Conservation (phyloP, 2,888 invertebrate genomes). For the Pristionchus exspectatus region DNA sequence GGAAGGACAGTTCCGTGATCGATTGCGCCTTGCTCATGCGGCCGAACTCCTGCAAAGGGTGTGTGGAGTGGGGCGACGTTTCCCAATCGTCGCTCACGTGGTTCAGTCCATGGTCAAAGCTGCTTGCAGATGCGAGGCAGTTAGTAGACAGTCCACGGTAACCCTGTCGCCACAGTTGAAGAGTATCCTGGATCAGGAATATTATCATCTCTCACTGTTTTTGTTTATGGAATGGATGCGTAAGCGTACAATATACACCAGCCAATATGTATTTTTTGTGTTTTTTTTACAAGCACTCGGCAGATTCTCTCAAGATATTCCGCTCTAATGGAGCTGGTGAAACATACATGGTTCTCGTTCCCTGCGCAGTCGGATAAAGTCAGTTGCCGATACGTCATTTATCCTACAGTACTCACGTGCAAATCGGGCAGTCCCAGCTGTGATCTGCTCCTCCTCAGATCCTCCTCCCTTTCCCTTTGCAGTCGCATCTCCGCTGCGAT, state of each 20-base stretch:
- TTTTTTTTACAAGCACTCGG: background rate
- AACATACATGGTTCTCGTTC: background rate
- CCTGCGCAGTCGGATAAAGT: background rate
- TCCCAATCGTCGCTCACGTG: constrained; percentile 40
- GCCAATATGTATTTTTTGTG: too few relatives aligned
- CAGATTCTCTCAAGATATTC: background rate
- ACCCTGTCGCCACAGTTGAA: constrained; percentile 49
- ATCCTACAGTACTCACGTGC: constrained; percentile 38
- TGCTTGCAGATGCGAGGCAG: constrained; percentile 35
- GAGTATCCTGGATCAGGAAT: background rate
- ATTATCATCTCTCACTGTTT: background rate
- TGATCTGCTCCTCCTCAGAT: constrained; percentile 78
- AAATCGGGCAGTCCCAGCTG: constrained; percentile 59
- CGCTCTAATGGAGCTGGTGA: background rate
- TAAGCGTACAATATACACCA: too few relatives aligned
- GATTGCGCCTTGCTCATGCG: constrained; percentile 50
- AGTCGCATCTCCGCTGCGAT: constrained; percentile 80
- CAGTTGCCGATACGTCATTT: background rate
- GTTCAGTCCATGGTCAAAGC: constrained; percentile 48
- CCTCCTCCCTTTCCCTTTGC: constrained; percentile 81
- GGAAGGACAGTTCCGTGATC: constrained; percentile 42
- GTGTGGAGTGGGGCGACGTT: constrained; percentile 10
- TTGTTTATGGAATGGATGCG: too few relatives aligned
- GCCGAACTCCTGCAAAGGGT: constrained; percentile 29
- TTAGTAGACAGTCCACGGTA: constrained; percentile 51